A percentile compares a stretch with the other conserved stretches of the same genome.
These are phyloP conservation scores for Clarias pachynema DNA, from an alignment of 2,797 vertebrate genomes.

Conservation along the genomic window DNA sequence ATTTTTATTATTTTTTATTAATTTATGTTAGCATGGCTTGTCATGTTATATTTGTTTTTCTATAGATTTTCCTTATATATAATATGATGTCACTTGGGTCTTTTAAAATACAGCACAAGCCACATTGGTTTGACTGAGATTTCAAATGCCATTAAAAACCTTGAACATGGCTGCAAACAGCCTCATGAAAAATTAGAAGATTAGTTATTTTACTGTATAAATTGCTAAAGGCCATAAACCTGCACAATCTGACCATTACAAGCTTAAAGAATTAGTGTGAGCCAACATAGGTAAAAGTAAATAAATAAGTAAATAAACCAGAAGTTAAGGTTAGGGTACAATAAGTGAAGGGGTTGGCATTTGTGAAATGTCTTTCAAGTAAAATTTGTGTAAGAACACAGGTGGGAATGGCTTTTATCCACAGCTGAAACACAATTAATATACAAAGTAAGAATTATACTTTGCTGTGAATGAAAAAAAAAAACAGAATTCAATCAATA, in stretches of 20 bases:
- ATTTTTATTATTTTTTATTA: no score
- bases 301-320: background rate
- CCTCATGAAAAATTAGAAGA: slow-evolving; percentile 5
- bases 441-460: background rate
- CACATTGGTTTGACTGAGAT: background rate
- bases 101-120: background rate
- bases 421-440: background rate
- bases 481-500: background rate
- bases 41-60: background rate
- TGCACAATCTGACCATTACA: background rate
- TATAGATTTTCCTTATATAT: background rate
- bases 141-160: background rate
- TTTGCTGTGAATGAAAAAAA: background rate
- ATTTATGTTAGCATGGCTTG: background rate
- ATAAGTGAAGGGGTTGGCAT: background rate
- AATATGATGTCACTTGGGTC: background rate
- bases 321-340: background rate
- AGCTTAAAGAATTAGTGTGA: background rate
- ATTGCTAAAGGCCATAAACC: background rate
- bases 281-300: background rate
- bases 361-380: slow-evolving; percentile 6
- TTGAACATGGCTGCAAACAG: background rate
- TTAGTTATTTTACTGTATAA: background rate
- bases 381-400: background rate
- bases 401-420: background rate